These are phyloP conservation scores for Simalia tracyae DNA, from an alignment of 2,797 vertebrate species.

Conservation along the genomic window DNA sequence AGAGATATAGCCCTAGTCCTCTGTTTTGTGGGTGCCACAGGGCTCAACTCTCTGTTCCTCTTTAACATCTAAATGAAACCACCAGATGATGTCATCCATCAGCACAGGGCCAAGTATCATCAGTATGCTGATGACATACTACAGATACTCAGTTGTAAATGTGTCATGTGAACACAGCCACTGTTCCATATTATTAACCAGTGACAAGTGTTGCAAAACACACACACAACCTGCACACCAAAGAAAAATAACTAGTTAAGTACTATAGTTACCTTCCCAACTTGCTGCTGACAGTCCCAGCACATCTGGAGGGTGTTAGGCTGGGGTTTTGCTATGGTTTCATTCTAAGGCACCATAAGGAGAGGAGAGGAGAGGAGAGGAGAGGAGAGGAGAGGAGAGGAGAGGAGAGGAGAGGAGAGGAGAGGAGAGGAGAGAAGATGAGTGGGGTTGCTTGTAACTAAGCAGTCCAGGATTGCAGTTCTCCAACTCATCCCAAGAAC, in stretches of 20 bases:
- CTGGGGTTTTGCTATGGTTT: not conserved
- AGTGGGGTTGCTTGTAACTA: not conserved
- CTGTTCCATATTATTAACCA: not conserved
- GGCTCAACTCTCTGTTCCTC: not conserved
- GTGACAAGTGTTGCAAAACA: not conserved
- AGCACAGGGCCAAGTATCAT: not conserved
- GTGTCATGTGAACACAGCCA: not conserved
- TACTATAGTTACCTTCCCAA: not conserved
- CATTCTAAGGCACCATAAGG: not conserved
- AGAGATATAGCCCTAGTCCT: not conserved
- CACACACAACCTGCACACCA: not conserved
- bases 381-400: rapidly evolving
- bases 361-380: not conserved
- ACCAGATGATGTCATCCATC: not conserved
- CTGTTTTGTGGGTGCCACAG: not conserved
- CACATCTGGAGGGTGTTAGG: not conserved
- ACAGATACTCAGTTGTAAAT: not conserved
- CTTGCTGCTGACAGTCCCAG: not conserved
- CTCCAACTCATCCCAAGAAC: slow-evolving; percentile 24
- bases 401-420: too few relatives aligned
- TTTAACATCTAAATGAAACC: not conserved
- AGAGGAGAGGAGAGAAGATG: too few relatives aligned
- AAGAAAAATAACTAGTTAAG: not conserved
- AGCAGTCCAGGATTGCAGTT: not conserved
- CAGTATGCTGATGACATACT: not conserved